Evolutionary conservation across 37 sponge, comb jelly and placozoan species (phyloP).

Genomic region (Axinella damicornis): DNA sequence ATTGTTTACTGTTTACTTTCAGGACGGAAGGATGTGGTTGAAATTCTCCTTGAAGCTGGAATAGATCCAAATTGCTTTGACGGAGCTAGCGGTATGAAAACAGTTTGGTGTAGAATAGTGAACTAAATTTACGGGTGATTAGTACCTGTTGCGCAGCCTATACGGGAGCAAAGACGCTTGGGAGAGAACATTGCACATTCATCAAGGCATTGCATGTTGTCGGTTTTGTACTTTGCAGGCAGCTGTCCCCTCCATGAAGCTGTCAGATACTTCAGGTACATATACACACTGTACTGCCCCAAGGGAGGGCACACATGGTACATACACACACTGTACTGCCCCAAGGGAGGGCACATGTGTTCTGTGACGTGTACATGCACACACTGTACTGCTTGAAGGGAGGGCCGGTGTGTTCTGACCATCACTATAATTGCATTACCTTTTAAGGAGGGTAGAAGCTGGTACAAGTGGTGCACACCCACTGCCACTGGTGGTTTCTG

Average conservation of each 20-base stretch:
- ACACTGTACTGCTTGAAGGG: too few relatives aligned
- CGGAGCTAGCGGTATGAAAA: constrained; percentile 16
- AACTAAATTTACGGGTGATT: not conserved
- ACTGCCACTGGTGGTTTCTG: too few relatives aligned
- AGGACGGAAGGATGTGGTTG: constrained; percentile 74
- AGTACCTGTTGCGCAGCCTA: too few relatives aligned
- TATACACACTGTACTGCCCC: not conserved
- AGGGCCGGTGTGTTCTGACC: too few relatives aligned
- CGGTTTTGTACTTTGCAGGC: constrained; percentile 22
- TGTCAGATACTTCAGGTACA: constrained; percentile 74
- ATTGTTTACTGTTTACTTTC: not conserved
- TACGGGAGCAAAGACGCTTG: too few relatives aligned
- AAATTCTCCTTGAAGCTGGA: constrained; percentile 75
- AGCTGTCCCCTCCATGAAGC: constrained; percentile 82
- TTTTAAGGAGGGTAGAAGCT: too few relatives aligned
- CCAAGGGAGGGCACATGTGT: too few relatives aligned
- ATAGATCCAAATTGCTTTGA: constrained; percentile 78
- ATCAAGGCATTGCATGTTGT: not conserved
- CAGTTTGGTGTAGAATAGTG: not conserved
- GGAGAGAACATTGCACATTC: not conserved
- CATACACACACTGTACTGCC: not conserved
- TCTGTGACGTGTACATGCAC: not conserved
- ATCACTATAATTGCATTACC: too few relatives aligned
- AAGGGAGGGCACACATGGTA: not conserved
- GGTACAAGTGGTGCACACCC: too few relatives aligned